phyloP scores from a whole-genome alignment of 2,888 invertebrate genomes.

The Meghimatium bilineatum region DNA sequence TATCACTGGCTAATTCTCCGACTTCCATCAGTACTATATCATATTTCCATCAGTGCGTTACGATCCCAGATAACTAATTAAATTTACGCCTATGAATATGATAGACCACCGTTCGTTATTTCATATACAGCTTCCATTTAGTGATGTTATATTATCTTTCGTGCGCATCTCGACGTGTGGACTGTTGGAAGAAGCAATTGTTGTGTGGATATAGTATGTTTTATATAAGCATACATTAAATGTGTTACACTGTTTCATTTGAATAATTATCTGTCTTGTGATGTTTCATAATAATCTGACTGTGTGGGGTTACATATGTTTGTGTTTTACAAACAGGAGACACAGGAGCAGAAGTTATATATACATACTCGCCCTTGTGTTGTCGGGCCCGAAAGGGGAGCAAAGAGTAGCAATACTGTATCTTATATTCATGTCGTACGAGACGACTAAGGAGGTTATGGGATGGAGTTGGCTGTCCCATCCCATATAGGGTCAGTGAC shows the following conservation, averaged over 20 bases:
- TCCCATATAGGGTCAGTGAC: too few relatives aligned
- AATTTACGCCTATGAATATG: neutral
- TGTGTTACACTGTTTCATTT: constrained; percentile 9
- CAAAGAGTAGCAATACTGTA: too few relatives aligned
- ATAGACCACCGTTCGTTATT: neutral
- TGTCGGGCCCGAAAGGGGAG: too few relatives aligned
- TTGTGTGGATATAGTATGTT: neutral
- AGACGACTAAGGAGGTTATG: too few relatives aligned
- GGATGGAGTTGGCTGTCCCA: too few relatives aligned
- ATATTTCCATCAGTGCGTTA: neutral
- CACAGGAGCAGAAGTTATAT: too few relatives aligned
- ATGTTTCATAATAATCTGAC: neutral
- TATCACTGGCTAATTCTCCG: neutral
- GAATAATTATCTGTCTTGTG: neutral
- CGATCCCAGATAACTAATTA: neutral
- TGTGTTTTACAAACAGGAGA: too few relatives aligned
- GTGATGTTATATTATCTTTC: neutral
- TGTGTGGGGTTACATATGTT: neutral
- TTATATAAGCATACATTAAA: neutral
- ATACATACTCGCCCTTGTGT: too few relatives aligned
- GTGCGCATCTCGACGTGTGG: neutral
- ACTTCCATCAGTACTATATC: neutral
- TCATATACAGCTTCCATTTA: neutral
- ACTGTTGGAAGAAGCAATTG: neutral
- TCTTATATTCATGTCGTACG: too few relatives aligned